phyloP scores from a whole-genome alignment of 2,888 invertebrate genomes.

The Limnephilus auricula region DNA sequence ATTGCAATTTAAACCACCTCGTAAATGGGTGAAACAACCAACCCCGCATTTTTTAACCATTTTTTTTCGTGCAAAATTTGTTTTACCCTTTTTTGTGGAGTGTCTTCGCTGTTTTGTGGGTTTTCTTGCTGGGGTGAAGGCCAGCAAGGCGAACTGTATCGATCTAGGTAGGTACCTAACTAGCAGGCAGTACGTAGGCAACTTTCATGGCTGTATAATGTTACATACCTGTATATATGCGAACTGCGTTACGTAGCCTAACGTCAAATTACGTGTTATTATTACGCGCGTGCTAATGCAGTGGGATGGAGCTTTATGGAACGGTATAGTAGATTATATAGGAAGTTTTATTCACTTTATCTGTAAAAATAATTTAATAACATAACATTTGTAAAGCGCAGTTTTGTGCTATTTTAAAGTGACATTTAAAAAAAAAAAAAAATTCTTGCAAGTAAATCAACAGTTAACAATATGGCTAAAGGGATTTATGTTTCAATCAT shows the following conservation, averaged over 20 bases:
- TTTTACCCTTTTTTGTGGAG: neutral
- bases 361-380: neutral
- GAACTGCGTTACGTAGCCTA: neutral
- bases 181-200: neutral
- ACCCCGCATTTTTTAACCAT: neutral
- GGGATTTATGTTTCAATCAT: no score
- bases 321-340: neutral
- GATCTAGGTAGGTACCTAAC: slow-evolving; percentile 27
- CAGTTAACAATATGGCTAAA: no score
- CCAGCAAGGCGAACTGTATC: slow-evolving; percentile 42
- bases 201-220: neutral
- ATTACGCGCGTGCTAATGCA: slow-evolving; percentile 20
- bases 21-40: neutral
- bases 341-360: neutral
- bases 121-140: slow-evolving; percentile 15
- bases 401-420: no score
- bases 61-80: neutral
- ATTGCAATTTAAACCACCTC: neutral
- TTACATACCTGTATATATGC: no score
- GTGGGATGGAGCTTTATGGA: neutral
- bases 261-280: neutral
- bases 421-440: no score
- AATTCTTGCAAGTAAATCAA: no score
- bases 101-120: neutral
- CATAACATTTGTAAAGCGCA: no score